These are phyloP conservation scores for Strix occidentalis DNA, from an alignment of 2,797 vertebrate species.

Conservation along the genomic window DNA sequence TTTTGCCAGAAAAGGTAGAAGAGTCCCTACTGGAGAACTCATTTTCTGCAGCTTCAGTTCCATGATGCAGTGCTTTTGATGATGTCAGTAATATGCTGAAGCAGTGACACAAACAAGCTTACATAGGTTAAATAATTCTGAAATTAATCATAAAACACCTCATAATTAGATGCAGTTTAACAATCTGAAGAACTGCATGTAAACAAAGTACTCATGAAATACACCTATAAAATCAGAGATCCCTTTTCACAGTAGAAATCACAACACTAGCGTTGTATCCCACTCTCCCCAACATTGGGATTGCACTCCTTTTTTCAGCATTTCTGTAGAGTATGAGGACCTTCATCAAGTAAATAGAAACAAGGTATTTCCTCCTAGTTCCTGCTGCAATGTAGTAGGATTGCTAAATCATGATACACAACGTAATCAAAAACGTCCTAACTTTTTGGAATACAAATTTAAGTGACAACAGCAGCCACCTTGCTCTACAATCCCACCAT, in stretches of 20 bases:
- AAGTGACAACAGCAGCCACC: not conserved
- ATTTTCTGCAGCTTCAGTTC: slow-evolving; percentile 21
- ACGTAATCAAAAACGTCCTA: not conserved
- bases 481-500: not conserved
- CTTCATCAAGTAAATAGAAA: not conserved
- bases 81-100: slow-evolving; percentile 2
- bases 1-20: not conserved
- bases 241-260: not conserved
- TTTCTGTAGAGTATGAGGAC: not conserved
- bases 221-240: not conserved
- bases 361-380: not conserved
- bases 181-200: not conserved
- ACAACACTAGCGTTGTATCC: not conserved
- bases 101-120: slow-evolving; percentile 2
- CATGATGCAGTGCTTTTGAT: not conserved
- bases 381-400: not conserved
- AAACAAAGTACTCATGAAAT: not conserved
- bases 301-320: not conserved
- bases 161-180: not conserved
- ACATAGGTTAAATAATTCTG: not conserved
- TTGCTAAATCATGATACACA: not conserved
- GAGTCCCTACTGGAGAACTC: slow-evolving; percentile 11
- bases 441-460: not conserved
- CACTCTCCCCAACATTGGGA: not conserved
- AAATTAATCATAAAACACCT: slow-evolving; percentile 25